Percentiles rank a stretch among this genome's conserved stretches.
Evolutionary conservation across 2,888 invertebrate genomes (phyloP).

Genomic region (Agrochola litura): DNA sequence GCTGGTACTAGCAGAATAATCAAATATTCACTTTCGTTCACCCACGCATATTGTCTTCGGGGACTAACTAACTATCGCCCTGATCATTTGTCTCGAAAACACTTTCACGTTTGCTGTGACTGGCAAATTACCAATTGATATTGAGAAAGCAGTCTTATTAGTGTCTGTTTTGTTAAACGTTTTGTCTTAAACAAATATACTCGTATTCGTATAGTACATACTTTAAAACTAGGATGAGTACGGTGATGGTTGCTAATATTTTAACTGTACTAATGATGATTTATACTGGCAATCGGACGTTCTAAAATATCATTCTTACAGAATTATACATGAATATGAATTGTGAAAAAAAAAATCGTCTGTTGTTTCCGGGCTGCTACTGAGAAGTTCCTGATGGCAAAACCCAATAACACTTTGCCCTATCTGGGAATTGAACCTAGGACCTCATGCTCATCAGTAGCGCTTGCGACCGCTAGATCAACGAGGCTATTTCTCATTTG

Average conservation of each 20-base stretch:
- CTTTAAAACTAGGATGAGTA: neutral
- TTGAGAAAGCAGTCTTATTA: constrained; percentile 69
- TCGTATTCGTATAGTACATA: neutral
- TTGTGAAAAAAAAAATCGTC: too few species aligned
- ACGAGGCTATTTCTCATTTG: neutral
- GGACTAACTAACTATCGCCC: constrained; percentile 74
- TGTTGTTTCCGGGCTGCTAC: too few species aligned
- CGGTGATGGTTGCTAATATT: neutral
- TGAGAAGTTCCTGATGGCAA: too few species aligned
- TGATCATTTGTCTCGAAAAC: constrained; percentile 76
- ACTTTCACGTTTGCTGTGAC: constrained; percentile 79
- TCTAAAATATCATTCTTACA: too few species aligned
- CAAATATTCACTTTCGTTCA: constrained; percentile 82
- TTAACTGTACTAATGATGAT: neutral
- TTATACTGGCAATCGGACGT: too few species aligned
- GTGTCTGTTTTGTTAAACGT: constrained; percentile 45
- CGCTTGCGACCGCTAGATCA: too few species aligned
- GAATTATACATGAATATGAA: too few species aligned
- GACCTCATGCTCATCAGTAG: too few species aligned
- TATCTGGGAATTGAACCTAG: too few species aligned
- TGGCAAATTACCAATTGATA: constrained; percentile 77
- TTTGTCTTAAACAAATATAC: constrained; percentile 26
- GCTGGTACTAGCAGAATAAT: constrained; percentile 68
- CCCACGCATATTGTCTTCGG: constrained; percentile 80
- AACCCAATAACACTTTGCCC: too few species aligned